Conservation (phyloP, 2,113 vertebrate species). For the Hylia prasina region DNA sequence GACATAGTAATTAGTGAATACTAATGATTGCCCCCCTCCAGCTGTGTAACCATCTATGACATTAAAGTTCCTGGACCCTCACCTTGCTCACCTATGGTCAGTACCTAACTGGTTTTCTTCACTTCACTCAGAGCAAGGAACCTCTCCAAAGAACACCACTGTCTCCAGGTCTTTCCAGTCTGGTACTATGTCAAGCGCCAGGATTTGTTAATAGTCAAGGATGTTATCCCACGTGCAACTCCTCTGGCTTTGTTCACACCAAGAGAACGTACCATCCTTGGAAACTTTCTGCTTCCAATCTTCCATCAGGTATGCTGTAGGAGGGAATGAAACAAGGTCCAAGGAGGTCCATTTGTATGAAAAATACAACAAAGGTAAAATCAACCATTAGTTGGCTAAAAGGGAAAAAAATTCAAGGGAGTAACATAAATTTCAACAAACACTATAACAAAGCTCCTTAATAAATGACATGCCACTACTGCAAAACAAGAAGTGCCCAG, state of each 20-base stretch:
- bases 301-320: neutral
- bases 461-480: neutral
- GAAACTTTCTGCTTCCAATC: neutral
- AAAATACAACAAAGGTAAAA: neutral
- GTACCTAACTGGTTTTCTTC: neutral
- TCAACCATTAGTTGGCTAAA: neutral
- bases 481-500: neutral
- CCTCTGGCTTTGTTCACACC: neutral
- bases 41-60: neutral
- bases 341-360: neutral
- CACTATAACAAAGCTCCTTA: neutral
- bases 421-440: neutral
- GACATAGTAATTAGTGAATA: neutral
- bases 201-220: neutral
- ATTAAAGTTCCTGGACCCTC: neutral
- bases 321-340: accelerated
- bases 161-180: neutral
- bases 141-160: neutral
- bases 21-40: neutral
- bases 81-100: accelerated
- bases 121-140: neutral
- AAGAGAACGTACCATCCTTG: neutral
- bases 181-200: neutral
- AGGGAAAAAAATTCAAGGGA: neutral
- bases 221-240: neutral